A percentile compares a stretch with the other conserved stretches of the same genome.
Conservation (phyloP, 2,113 vertebrate species). For the Phainopepla nitens region DNA sequence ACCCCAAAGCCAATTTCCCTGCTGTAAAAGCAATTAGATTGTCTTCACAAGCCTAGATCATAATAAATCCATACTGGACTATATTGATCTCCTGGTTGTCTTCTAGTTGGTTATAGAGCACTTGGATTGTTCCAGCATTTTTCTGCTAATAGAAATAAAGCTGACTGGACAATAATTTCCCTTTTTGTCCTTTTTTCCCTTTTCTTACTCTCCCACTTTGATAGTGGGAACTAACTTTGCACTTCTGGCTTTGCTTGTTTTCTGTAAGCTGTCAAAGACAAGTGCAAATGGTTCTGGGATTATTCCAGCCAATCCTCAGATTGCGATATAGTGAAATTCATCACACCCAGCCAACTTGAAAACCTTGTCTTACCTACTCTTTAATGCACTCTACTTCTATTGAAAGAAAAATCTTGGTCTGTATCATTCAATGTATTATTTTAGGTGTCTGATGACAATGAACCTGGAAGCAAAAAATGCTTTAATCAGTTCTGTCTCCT, state of each 20-base stretch:
- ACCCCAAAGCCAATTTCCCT: neutral
- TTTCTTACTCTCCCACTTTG: neutral
- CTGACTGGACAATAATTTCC: neutral
- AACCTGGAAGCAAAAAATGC: neutral
- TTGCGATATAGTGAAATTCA: neutral
- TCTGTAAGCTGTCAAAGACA: neutral
- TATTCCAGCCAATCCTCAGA: neutral
- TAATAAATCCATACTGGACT: neutral
- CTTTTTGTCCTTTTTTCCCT: neutral
- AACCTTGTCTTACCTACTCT: neutral
- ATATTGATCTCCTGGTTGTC: neutral
- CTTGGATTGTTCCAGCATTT: neutral
- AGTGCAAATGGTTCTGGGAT: neutral
- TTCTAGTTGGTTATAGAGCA: neutral
- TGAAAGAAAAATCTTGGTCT: neutral
- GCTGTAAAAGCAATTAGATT: neutral
- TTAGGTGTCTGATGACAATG: neutral
- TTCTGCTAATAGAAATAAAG: neutral
- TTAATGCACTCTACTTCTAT: neutral
- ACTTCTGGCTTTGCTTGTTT: neutral
- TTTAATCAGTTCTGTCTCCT: neutral
- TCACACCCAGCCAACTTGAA: neutral
- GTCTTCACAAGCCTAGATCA: neutral
- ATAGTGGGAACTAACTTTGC: neutral
- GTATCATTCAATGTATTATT: neutral